Evolutionary conservation across 2,888 invertebrate genomes (phyloP).

Genomic region (Netelia fuscicornis): DNA sequence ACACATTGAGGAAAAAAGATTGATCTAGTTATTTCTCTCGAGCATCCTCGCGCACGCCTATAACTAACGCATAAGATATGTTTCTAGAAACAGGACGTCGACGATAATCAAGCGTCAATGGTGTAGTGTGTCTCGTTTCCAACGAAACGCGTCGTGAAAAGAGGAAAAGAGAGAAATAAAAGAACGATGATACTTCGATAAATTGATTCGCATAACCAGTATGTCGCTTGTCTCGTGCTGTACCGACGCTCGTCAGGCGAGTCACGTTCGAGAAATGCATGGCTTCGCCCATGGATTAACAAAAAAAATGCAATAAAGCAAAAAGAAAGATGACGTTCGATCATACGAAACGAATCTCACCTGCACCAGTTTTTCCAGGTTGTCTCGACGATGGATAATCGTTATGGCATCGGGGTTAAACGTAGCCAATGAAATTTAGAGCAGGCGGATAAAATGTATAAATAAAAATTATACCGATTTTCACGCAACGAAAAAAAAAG

Average conservation of each 20-base stretch:
- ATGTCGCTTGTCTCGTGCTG: neutral
- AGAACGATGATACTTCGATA: neutral
- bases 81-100: slow-evolving; percentile 10
- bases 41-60: neutral
- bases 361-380: slow-evolving; percentile 2
- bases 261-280: slow-evolving; percentile 51
- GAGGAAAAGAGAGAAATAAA: neutral
- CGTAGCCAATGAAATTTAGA: neutral
- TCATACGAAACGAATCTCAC: neutral
- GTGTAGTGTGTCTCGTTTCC: slow-evolving; percentile 46
- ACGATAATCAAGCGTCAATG: slow-evolving; percentile 10
- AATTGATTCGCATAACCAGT: slow-evolving; percentile 21
- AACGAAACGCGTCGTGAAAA: neutral
- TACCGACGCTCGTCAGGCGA: slow-evolving; percentile 15
- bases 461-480: neutral
- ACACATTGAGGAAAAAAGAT: slow-evolving; percentile 16
- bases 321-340: neutral
- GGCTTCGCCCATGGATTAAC: neutral
- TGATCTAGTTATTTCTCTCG: slow-evolving; percentile 49
- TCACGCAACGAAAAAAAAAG: neutral
- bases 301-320: neutral
- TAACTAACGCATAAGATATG: neutral
- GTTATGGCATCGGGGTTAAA: slow-evolving; percentile 6
- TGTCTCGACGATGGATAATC: slow-evolving; percentile 4
- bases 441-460: neutral